Base-by-base conservation (phyloP, 2,797 vertebrate species). In the Gorsachius magnificus region DNA sequence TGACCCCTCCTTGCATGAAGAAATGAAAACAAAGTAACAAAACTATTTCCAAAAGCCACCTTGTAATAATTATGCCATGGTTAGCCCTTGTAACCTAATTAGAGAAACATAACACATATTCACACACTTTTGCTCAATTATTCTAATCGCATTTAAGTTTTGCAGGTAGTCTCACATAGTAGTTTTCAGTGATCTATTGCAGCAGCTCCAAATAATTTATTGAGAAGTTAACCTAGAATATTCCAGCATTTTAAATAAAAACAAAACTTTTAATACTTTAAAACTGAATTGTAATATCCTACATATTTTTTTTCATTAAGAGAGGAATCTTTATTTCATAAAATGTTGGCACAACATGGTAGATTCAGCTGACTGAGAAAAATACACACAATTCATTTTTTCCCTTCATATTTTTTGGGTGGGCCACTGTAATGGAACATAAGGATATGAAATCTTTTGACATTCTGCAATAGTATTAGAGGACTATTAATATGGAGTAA, bases 1-100 rank as follows among this genome's bases (percentile, higher is more conserved):
- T 25, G 38, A n/a, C 10, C 53, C 15, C 11, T 90, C 11, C 26
- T 1, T 7, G 0, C 15, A 41, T 0, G 1, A 80, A 70, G 46
- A 61, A 50, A 63, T 25, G 10, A 65, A 74, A 87, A 35, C 24
- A 45, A 84, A 65, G 9, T 15, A 63, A 41, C 8, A 63, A 58
- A 70, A 3, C 4, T 66, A 33, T 54, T 93, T 81, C 13, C 7
- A 5, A 74, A 86, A 83, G 5, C 12, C 17, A 24, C 6, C 2
- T 25, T 38, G 13, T 35, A 72, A 50, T 74, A 80, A 50, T 83
- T 74, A 51, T 33, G 24, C 14, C 0, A 0, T 56, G 35, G 9
- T 61, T 83, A 88, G 29, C 51, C 48, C n/a, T 77, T 70, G 14
- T 29, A 83, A 38, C 33, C 2, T 65, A 76, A 66, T 88, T 74